A percentile compares a stretch with the other conserved stretches of the same genome.
phyloP scores from a whole-genome alignment of 37 sponge, comb jelly and placozoan genomes.

The Cliona cf. orientalis region DNA sequence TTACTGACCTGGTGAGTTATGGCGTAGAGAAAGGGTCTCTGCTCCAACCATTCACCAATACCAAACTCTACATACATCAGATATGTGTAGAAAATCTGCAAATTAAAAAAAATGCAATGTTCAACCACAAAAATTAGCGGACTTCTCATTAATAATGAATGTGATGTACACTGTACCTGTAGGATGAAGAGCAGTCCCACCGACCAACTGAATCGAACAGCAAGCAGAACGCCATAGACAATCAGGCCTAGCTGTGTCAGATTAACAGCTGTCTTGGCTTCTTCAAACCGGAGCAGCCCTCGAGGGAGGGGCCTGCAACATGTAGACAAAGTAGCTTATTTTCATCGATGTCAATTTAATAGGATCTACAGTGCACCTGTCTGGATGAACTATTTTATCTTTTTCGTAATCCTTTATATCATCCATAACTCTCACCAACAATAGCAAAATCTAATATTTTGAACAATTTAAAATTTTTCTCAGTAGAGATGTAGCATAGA shows the following conservation, averaged over 20 bases:
- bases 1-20: conserved; percentile 77
- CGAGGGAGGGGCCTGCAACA: conserved; percentile 74
- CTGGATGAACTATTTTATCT: conserved; percentile 80
- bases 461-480: too few species aligned
- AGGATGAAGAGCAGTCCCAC: conserved; percentile 48
- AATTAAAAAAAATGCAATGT: neutral
- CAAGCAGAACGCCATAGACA: conserved; percentile 39
- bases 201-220: conserved; percentile 14
- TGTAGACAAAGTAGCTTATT: neutral
- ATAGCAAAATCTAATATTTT: conserved; percentile 39
- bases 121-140: neutral
- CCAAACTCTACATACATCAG: conserved; percentile 93
- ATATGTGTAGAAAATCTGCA: conserved; percentile 65
- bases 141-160: neutral
- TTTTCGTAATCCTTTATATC: conserved; percentile 90
- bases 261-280: conserved; percentile 51
- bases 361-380: conserved; percentile 31
- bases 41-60: conserved; percentile 76
- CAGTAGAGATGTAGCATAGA: too few species aligned
- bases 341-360: neutral
- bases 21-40: conserved; percentile 65
- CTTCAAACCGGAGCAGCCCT: conserved; percentile 61
- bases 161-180: conserved; percentile 42
- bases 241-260: conserved; percentile 13
- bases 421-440: conserved; percentile 83